Percentiles rank a stretch among this genome's conserved stretches.
Evolutionary conservation across 1,140 invertebrate species (phyloP).

Genomic region (Drosophila bocqueti): DNA sequence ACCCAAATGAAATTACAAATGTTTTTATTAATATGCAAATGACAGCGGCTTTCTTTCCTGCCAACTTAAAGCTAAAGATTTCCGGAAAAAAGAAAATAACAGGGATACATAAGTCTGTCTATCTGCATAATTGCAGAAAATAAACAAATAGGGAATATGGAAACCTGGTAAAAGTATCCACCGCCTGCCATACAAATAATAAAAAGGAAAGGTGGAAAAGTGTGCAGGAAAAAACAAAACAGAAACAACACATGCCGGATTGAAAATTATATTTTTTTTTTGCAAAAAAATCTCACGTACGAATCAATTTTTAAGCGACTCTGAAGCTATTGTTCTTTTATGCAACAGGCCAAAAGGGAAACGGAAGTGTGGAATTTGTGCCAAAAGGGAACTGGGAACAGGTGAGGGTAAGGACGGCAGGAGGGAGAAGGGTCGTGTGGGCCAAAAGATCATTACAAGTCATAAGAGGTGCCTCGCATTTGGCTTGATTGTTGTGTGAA

Average conservation of each 20-base stretch:
- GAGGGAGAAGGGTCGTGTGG: slow-evolving; percentile 4
- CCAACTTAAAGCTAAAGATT: slow-evolving; percentile 12
- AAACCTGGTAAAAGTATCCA: slow-evolving; percentile 20
- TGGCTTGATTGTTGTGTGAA: slow-evolving; percentile 75
- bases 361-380: slow-evolving; percentile 58
- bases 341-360: slow-evolving; percentile 69
- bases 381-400: slow-evolving; percentile 44
- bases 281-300: slow-evolving; percentile 77
- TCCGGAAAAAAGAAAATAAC: slow-evolving; percentile 21
- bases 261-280: slow-evolving; percentile 37
- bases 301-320: slow-evolving; percentile 67
- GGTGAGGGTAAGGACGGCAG: not conserved
- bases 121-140: slow-evolving; percentile 53
- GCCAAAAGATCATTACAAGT: slow-evolving; percentile 61
- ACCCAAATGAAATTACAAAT: slow-evolving; percentile 2
- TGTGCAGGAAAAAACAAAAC: slow-evolving; percentile 67
- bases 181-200: slow-evolving; percentile 10
- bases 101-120: slow-evolving; percentile 11
- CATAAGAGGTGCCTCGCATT: slow-evolving; percentile 55
- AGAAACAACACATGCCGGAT: slow-evolving; percentile 10
- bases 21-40: not conserved
- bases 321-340: slow-evolving; percentile 70
- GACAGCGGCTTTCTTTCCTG: slow-evolving; percentile 37
- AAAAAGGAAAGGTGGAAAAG: slow-evolving; percentile 45
- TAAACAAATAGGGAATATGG: slow-evolving; percentile 31